Percentiles rank a stretch among this genome's conserved stretches.
Evolutionary conservation across 2,888 invertebrate species (phyloP).

Genomic region (Biston stratarius): DNA sequence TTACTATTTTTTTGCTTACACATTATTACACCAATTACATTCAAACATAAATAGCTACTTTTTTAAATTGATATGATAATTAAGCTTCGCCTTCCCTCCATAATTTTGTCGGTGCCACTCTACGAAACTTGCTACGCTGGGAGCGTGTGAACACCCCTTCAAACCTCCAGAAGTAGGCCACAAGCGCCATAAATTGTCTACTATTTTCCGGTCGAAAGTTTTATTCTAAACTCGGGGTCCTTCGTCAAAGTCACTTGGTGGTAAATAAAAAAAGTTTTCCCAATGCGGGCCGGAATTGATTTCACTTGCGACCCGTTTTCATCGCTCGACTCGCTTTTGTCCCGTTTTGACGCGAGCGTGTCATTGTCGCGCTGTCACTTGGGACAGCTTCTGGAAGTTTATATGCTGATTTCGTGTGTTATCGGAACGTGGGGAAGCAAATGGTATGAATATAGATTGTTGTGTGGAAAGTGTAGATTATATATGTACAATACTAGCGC

Average conservation of each 20-base stretch:
- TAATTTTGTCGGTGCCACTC: no score
- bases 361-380: conserved; percentile 39
- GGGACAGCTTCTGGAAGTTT: conserved; percentile 25
- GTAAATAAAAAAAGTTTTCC: conserved; percentile 74
- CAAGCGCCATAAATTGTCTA: conserved; percentile 56
- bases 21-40: background rate
- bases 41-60: no score
- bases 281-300: conserved; percentile 42
- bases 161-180: conserved; percentile 55
- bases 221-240: conserved; percentile 71
- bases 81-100: no score
- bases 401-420: conserved; percentile 32
- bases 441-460: conserved; percentile 3
- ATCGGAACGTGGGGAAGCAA: conserved; percentile 3
- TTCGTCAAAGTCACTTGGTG: conserved; percentile 74
- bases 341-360: conserved; percentile 33
- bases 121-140: background rate
- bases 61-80: no score
- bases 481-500: no score
- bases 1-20: no score
- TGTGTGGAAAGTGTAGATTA: background rate
- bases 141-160: conserved; percentile 2
- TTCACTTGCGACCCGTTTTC: conserved; percentile 29
- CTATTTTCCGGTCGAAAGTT: conserved; percentile 61
- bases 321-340: conserved; percentile 37